Evolutionary conservation across 35 echinoderm and acorn worm species (phyloP).

Genomic region (Stichopus chloronotus): DNA sequence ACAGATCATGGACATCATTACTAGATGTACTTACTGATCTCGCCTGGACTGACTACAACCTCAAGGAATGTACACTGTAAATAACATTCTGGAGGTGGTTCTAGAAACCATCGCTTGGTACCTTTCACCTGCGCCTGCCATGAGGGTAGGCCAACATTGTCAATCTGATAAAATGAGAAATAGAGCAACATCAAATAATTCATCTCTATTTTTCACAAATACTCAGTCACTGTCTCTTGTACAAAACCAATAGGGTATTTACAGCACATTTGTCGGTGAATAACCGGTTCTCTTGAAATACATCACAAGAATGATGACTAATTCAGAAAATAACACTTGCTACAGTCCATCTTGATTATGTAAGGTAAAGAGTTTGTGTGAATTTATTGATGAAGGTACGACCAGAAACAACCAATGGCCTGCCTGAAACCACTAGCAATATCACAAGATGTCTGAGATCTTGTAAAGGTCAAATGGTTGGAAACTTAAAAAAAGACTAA

Average conservation of each 20-base stretch:
- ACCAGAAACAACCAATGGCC: no score
- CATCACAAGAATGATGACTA: no score
- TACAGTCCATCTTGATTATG: no score
- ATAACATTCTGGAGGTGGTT: constrained; percentile 95
- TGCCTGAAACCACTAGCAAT: no score
- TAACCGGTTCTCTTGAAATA: no score
- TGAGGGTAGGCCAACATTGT: constrained; percentile 80
- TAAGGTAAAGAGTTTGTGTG: no score
- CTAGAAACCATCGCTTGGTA: constrained; percentile 82
- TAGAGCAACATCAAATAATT: background rate
- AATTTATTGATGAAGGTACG: no score
- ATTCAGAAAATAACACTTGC: no score
- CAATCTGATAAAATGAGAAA: constrained; percentile 73
- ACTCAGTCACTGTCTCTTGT: background rate
- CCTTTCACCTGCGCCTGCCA: constrained; percentile 99
- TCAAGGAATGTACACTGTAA: constrained; percentile 69
- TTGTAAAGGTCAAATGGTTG: no score
- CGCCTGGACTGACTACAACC: constrained; percentile 83
- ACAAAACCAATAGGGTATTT: background rate
- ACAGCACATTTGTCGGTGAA: background rate
- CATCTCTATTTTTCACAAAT: background rate
- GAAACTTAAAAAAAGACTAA: no score
- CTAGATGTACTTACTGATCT: constrained; percentile 80
- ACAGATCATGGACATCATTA: no score
- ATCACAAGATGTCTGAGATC: no score